These are phyloP conservation scores for Caenorhabditis panamensis DNA, from an alignment of 2,888 invertebrate genomes.

Conservation along the genomic window DNA sequence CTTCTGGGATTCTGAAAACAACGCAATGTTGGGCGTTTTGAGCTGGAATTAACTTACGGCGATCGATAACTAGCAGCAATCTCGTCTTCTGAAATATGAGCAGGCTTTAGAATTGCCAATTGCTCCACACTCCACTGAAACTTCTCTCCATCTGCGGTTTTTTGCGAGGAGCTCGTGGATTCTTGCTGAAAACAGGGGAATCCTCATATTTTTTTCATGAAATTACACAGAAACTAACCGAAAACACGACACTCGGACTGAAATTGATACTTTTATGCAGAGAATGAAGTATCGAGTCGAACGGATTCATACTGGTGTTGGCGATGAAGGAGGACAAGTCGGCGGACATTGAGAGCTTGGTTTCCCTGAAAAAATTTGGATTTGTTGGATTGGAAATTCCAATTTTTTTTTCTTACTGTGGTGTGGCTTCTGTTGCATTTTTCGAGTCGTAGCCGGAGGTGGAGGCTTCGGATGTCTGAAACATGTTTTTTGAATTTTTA, in stretches of 20 bases:
- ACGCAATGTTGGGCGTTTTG: too few species aligned
- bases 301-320: constrained; percentile 48
- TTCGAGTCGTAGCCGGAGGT: constrained; percentile 28
- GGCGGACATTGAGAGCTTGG: constrained; percentile 41
- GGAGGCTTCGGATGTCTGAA: constrained; percentile 20
- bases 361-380: constrained; percentile 14
- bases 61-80: constrained; percentile 59
- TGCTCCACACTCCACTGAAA: constrained; percentile 67
- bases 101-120: constrained; percentile 63
- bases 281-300: constrained; percentile 46
- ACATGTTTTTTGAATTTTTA: not conserved
- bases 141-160: constrained; percentile 42
- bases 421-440: constrained; percentile 10
- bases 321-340: constrained; percentile 53
- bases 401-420: constrained; percentile 5
- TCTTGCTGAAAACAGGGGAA: constrained; percentile 39
- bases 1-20: constrained; percentile 60
- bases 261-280: constrained; percentile 62
- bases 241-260: constrained; percentile 52
- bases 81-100: constrained; percentile 66
- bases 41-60: too few species aligned
- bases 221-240: constrained; percentile 12
- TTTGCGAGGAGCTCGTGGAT: constrained; percentile 15
- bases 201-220: not conserved
- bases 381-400: not conserved